Conservation (phyloP, 35 echinoderm and acorn worm genomes). For the Strongylocentrotus purpuratus region DNA sequence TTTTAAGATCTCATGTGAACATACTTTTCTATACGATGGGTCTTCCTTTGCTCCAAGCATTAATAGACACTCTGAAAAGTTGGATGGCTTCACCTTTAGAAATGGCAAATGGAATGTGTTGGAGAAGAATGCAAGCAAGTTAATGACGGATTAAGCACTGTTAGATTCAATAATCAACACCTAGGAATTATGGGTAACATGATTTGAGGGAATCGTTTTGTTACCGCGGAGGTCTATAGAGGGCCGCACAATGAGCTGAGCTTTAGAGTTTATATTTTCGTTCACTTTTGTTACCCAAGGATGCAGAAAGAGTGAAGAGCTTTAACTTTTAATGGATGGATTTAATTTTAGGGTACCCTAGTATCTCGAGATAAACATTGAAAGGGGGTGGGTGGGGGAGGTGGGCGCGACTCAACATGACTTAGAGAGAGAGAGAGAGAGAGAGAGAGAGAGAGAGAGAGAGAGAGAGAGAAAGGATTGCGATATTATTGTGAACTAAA, state of each 20-base stretch:
- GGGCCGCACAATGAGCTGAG: neutral
- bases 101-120: conserved; percentile 1
- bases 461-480: neutral
- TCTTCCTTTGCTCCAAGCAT: neutral
- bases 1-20: neutral
- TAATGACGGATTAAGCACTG: conserved; percentile 26
- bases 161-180: conserved; percentile 33
- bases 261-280: neutral
- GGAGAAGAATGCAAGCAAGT: neutral
- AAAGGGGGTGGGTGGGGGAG: neutral
- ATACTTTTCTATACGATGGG: neutral
- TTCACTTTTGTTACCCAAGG: neutral
- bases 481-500: too few relatives aligned
- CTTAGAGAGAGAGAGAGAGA: neutral
- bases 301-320: neutral
- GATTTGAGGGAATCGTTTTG: conserved; percentile 11
- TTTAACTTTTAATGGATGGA: neutral
- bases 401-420: too few relatives aligned
- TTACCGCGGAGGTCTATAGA: neutral
- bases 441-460: neutral
- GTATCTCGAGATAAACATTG: neutral
- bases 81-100: neutral
- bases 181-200: conserved; percentile 20
- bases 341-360: neutral
- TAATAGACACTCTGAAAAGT: neutral